phyloP scores from a whole-genome alignment of 2,888 invertebrate species.

The Hartigia nigra region DNA sequence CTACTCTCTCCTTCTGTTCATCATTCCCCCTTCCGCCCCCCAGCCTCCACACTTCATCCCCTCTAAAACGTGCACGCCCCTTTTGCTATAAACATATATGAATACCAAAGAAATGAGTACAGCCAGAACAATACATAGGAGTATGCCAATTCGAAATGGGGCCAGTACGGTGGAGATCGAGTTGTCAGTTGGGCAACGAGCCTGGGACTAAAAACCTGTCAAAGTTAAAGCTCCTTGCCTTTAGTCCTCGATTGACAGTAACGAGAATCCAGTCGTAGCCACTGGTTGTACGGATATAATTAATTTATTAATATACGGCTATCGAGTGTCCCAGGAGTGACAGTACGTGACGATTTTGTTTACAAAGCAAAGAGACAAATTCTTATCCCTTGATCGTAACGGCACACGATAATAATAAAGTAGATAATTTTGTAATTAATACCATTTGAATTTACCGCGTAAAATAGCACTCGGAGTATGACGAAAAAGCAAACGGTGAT shows the following conservation, averaged over 20 bases:
- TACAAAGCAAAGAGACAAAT: slow-evolving; percentile 2
- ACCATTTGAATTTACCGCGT: background rate
- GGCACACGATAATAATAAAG: background rate
- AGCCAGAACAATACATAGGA: slow-evolving; percentile 56
- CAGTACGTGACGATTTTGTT: background rate
- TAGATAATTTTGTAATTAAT: background rate
- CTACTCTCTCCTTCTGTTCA: background rate
- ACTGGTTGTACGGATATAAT: slow-evolving; percentile 8
- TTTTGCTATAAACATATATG: slow-evolving; percentile 10
- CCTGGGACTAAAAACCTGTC: slow-evolving; percentile 48
- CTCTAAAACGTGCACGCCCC: background rate
- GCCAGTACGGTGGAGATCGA: slow-evolving; percentile 55
- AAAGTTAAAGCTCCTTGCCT: slow-evolving; percentile 44
- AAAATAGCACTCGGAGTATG: slow-evolving; percentile 62
- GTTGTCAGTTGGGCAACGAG: slow-evolving; percentile 33
- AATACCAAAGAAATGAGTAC: slow-evolving; percentile 53
- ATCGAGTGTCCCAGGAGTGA: background rate
- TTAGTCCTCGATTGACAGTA: background rate
- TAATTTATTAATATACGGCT: background rate
- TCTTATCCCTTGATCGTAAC: background rate
- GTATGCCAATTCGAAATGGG: slow-evolving; percentile 63
- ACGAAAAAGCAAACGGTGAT: slow-evolving; percentile 82
- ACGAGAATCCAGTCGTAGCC: slow-evolving; percentile 3
- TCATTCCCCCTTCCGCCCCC: no score
- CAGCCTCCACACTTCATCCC: background rate